Base-by-base conservation (phyloP, 2,888 invertebrate genomes). In the Chirona hameri region DNA sequence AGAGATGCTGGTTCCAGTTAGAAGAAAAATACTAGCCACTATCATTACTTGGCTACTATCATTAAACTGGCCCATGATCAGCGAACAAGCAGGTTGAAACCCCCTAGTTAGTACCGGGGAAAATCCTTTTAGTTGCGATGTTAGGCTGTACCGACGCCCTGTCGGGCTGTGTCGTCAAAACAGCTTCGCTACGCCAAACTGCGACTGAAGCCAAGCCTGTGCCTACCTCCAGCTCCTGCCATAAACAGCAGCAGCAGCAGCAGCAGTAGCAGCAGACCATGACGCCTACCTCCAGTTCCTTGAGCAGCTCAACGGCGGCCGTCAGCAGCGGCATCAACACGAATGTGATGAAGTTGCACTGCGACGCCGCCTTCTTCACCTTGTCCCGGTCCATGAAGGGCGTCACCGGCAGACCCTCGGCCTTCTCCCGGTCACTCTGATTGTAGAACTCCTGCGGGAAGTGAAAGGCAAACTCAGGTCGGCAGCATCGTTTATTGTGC, bases 301-400 rank as follows among this genome's bases (percentile, higher is more conserved):
- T 92, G 84, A 94, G 91, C 81, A 94, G 90, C 85, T 93, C 92
- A 24, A 93, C 93, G 29, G 95, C 90, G 14, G 93, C 92, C 88
- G 94, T 94, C 87, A 94, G 94, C 76, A 95, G 90, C 27, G 95
- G 95, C 86, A 95, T 89, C 81, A 95, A 89, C 79, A 95, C 94
- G 86, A 93, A 91, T 80, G 94, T 94, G 87, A 95, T 95, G 88
- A 95, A 95, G 82, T 93, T 93, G 87, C 93, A 93, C 88, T 95
- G 94, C 1, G 94, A 94, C 29, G 94, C 93, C 7, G 94, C 93
- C 87, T 94, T 94, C 84, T 94, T 94, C 82, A 94, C 93, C 89
- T 94, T 94, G 85, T 94, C 94, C 57, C 94, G 91, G 88, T 95
- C 95, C 94, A 95, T 95, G 87, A 95, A 94, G 0, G 95, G 94